Conservation (phyloP, 2,888 invertebrate genomes). For the Erebia palarica region DNA sequence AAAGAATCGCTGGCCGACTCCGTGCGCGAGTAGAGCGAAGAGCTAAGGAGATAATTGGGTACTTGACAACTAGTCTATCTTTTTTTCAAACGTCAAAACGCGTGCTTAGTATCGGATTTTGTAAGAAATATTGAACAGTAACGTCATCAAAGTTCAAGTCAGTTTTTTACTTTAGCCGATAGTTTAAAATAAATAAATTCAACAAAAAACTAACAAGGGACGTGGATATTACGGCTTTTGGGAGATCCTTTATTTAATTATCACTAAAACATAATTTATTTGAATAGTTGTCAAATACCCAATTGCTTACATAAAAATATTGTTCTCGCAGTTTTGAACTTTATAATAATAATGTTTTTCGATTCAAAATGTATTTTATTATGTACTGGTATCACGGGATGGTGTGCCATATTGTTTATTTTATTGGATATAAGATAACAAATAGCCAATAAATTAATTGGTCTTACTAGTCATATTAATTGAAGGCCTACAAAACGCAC, state of each 20-base stretch:
- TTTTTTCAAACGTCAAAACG: too few relatives aligned
- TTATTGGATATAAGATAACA: slow-evolving; percentile 27
- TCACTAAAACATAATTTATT: too few relatives aligned
- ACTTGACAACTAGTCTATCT: too few relatives aligned
- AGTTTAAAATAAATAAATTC: too few relatives aligned
- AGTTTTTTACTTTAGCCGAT: too few relatives aligned
- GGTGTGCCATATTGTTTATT: slow-evolving; percentile 32
- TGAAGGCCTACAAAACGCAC: slow-evolving; percentile 75
- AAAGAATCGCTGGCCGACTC: not conserved
- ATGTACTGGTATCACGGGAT: slow-evolving; percentile 26
- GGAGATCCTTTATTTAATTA: too few relatives aligned
- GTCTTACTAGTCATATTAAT: slow-evolving; percentile 75
- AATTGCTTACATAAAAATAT: not conserved
- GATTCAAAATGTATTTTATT: not conserved
- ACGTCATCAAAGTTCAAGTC: too few relatives aligned
- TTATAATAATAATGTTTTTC: not conserved
- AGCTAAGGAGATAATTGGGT: not conserved
- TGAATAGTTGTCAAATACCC: too few relatives aligned
- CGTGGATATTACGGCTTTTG: too few relatives aligned
- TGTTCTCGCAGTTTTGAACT: not conserved
- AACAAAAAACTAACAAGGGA: too few relatives aligned
- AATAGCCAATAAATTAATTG: slow-evolving; percentile 42
- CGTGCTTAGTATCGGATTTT: too few relatives aligned
- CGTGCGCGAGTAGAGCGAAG: not conserved
- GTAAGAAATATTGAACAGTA: too few relatives aligned